Base-by-base conservation (phyloP, 1,140 invertebrate genomes). In the Meloidogyne floridensis region DNA sequence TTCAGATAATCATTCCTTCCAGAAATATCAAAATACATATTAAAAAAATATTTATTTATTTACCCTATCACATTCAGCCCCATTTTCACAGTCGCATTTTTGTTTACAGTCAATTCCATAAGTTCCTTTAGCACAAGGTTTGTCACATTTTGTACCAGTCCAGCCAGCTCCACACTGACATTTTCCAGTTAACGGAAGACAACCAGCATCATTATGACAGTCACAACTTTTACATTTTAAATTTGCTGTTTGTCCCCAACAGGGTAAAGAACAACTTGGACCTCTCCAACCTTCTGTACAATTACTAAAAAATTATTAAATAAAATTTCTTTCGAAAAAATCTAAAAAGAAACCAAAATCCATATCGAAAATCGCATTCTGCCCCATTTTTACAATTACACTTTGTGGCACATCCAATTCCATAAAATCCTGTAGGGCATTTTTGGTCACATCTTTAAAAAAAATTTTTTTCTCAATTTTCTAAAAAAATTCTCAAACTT, bases 151-250 rank as follows among this genome's bases (percentile, higher is more conserved):
- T 83, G 78, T 88, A 85, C 84, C 95, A 8, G 86, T 92, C 94
- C 94, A 96, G 1, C 95, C 92, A 72, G 93, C 91, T 88, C 94
- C 93, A 91, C 95, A 98, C 71, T 93, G 91, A 91, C 96, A 98
- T 81, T 91, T 91, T 11, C 96, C 96, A 72, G 93, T 94, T 73
- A 93, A 91, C 81, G 94, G 92, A 91, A 97, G 93, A 90, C 96
- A 98, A 77, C 47, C 90, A 13, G 95, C 96, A 59, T 93, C 93
- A 90, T 98, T 98, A 88, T 97, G 95, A 91, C 97, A 99, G 3
- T 93, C 93, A 89, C 96, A 98, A 69, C 94, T 92, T 53, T 93
- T 93, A 87, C 96, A 98, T 18, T 81, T 73, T 18, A 42, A 47
- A 32, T 77, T 83, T 20, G 77, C 83, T 2, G 72, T 79, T 32